Percentiles rank a stretch among this genome's conserved stretches.
These are phyloP conservation scores for Drosophila neoperkinsi DNA, from an alignment of 2,888 invertebrate genomes.

Conservation along the genomic window DNA sequence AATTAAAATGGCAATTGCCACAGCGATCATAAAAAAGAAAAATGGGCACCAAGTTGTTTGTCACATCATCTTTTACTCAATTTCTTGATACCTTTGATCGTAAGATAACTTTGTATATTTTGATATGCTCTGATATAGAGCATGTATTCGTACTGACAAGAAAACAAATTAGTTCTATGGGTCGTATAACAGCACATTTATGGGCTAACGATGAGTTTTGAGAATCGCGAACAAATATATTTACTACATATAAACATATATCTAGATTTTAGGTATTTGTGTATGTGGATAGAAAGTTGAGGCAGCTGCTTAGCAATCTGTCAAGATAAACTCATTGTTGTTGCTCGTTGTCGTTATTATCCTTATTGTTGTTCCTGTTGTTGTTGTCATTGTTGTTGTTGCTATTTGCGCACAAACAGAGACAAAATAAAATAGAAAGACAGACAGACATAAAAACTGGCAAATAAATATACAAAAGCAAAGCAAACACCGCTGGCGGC, in stretches of 20 bases:
- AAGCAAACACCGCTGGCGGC: slow-evolving; percentile 73
- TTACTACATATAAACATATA: slow-evolving; percentile 16
- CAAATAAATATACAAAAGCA: slow-evolving; percentile 75
- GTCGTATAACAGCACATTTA: slow-evolving; percentile 1
- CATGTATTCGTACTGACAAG: background rate
- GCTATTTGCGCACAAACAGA: slow-evolving; percentile 53
- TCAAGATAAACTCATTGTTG: slow-evolving; percentile 76
- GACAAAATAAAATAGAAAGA: slow-evolving; percentile 48
- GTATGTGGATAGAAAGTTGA: slow-evolving; percentile 28
- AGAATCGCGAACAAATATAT: slow-evolving; percentile 4
- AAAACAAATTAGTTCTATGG: background rate
- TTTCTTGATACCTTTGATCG: background rate
- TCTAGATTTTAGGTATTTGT: background rate
- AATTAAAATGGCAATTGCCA: background rate
- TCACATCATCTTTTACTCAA: background rate
- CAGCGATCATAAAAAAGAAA: background rate
- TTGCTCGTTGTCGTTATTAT: slow-evolving; percentile 53
- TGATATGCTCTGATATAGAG: background rate
- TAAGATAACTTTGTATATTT: background rate
- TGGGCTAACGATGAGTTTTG: slow-evolving; percentile 8
- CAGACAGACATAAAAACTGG: slow-evolving; percentile 38
- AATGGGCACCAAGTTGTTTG: background rate
- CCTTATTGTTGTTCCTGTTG: slow-evolving; percentile 58
- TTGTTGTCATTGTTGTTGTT: slow-evolving; percentile 31
- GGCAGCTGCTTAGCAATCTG: slow-evolving; percentile 64